These are phyloP conservation scores for Platygyra sinensis DNA, from an alignment of 64 coral and sea anemone genomes.

Conservation along the genomic window DNA sequence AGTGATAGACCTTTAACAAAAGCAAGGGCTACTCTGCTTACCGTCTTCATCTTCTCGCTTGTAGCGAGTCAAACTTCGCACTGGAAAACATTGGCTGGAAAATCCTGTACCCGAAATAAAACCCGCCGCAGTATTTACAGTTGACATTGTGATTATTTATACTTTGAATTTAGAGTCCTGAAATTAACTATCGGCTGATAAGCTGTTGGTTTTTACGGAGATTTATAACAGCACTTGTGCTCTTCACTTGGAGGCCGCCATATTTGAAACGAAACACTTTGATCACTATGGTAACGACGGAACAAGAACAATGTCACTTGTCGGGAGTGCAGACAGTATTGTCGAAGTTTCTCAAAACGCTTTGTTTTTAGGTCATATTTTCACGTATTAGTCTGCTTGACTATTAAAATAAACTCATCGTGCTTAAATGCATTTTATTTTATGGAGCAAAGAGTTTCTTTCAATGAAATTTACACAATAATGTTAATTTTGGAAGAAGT, in stretches of 20 bases:
- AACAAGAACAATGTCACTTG: background rate
- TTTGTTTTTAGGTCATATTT: too few relatives aligned
- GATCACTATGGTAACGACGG: background rate
- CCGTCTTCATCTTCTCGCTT: conserved; percentile 71
- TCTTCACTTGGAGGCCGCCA: conserved; percentile 44
- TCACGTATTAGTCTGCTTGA: background rate
- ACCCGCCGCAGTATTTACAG: background rate
- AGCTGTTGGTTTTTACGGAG: background rate
- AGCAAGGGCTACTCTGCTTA: background rate
- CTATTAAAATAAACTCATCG: too few relatives aligned
- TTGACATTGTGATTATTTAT: background rate
- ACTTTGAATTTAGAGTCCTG: background rate
- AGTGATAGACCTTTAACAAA: too few relatives aligned
- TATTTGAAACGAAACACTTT: conserved; percentile 22
- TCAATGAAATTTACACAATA: too few relatives aligned
- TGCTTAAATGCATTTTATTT: too few relatives aligned
- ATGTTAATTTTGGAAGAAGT: too few relatives aligned
- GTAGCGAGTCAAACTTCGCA: conserved; percentile 84
- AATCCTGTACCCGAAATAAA: conserved; percentile 56
- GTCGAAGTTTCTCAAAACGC: background rate
- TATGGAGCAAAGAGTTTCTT: too few relatives aligned
- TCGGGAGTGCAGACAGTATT: conserved; percentile 9
- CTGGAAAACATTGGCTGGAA: conserved; percentile 96
- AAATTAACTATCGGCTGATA: conserved; percentile 26
- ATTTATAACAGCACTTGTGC: background rate